Evolutionary conservation across 2,113 vertebrate species (phyloP), one percentile per base, ranked within the genome.

Genomic region (Engraulis encrasicolus): DNA sequence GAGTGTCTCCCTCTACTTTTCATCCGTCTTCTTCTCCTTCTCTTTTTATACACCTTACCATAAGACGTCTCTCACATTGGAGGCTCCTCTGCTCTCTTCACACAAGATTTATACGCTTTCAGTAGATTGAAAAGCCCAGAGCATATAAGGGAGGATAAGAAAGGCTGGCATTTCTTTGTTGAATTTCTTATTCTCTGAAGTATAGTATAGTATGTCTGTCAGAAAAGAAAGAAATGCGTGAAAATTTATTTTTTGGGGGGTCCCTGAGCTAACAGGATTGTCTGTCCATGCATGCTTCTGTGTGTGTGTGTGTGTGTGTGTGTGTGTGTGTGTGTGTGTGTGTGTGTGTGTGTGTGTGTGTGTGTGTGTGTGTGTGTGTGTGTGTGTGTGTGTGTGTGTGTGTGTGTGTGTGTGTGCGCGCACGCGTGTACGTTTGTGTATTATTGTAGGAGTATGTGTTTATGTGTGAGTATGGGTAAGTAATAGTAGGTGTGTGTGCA

Each of bases 1-100:
- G 50, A 61, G 9, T 27, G 27, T 14, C 81, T 6, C 80, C 54
- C 49, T 80, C 83, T 80, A 86, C 80, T 83, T 81, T 80, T n/a
- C 31, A n/a, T 15, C 58, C 6, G 4, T 23, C 11, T 31, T 66
- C 9, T 12, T 66, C 58, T 6, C 31, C n/a, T 27, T 66, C 61
- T 71, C 15, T 71, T 71, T 31, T 71, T 71, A 11, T 71, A 17
- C 15, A 31, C 61, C 61, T 71, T n/a, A n/a, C n/a, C n/a, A n/a
- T n/a, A 31, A 71, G 34, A 34, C 61, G 34, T 71, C 61, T 71
- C 20, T 61, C 58, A 14, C 61, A 15, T 71, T 34, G 12, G 61
- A 71, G 61, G 61, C 61, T 31, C 61, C 61, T 2, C 61, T 31
- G 27, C 61, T 2, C 61, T 71, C 27, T 15, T 34, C 61, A 17